A percentile compares a stretch with the other conserved stretches of the same genome.
These are phyloP conservation scores for Agrilus mali DNA, from an alignment of 2,888 invertebrate species.

Conservation along the genomic window DNA sequence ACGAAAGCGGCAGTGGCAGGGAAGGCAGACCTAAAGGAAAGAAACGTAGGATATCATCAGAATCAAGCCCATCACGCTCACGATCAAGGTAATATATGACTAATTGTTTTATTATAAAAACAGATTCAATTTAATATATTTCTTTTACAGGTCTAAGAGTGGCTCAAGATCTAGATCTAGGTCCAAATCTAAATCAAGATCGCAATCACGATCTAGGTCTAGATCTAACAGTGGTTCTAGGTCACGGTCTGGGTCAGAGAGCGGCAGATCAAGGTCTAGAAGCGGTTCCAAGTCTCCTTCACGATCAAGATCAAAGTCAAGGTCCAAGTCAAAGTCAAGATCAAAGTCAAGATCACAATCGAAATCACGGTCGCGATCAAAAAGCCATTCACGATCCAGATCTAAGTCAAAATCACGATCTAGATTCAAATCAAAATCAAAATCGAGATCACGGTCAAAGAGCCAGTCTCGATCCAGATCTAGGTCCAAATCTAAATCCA, in stretches of 20 bases:
- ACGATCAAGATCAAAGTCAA: too few species aligned
- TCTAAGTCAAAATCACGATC: constrained; percentile 34
- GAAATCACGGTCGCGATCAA: too few species aligned
- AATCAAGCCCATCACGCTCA: constrained; percentile 30
- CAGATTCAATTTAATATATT: too few species aligned
- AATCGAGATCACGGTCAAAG: constrained; percentile 24
- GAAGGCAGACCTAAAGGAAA: constrained; percentile 37
- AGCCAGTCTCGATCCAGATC: constrained; percentile 32
- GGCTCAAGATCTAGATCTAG: constrained; percentile 29
- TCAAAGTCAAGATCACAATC: too few species aligned
- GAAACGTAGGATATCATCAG: constrained; percentile 47
- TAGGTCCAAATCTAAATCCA: constrained; percentile 23
- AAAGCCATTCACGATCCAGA: constrained; percentile 29
- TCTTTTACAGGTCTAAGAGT: constrained; percentile 26
- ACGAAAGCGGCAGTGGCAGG: constrained; percentile 35
- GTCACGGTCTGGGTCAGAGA: constrained; percentile 25
- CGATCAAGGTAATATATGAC: constrained; percentile 28
- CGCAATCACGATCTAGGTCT: constrained; percentile 28
- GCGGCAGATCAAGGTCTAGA: constrained; percentile 23
- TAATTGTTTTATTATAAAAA: constrained; percentile 16
- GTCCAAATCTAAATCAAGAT: constrained; percentile 25
- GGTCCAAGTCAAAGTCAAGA: too few species aligned
- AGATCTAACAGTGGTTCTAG: constrained; percentile 34
- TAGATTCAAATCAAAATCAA: constrained; percentile 23
- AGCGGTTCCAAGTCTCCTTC: constrained; percentile 33